These are phyloP conservation scores for Bubo scandiacus DNA, from an alignment of 2,113 vertebrate species.

Conservation along the genomic window DNA sequence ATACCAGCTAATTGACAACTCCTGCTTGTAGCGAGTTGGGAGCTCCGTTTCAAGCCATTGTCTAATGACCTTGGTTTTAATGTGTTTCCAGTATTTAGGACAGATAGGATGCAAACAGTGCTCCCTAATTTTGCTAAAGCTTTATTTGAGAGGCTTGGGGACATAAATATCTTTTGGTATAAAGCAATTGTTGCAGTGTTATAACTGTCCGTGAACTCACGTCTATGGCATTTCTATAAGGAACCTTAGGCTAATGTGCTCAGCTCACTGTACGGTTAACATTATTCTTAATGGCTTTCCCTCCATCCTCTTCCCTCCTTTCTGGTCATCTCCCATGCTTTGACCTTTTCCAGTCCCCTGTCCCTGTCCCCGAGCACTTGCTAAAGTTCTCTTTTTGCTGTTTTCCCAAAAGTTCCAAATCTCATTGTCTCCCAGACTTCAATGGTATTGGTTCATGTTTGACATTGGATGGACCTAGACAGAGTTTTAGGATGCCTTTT, in stretches of 20 bases:
- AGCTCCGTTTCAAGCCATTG: not conserved
- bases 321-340: not conserved
- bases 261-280: not conserved
- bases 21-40: not conserved
- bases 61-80: not conserved
- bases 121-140: not conserved
- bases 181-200: not conserved
- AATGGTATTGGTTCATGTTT: not conserved
- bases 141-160: not conserved
- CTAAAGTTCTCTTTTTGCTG: not conserved
- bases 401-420: not conserved
- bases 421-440: not conserved
- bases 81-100: not conserved
- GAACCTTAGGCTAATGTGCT: not conserved
- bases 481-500: not conserved
- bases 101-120: not conserved
- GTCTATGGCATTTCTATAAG: not conserved
- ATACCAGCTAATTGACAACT: not conserved
- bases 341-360: not conserved
- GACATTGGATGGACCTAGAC: not conserved
- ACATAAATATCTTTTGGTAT: not conserved
- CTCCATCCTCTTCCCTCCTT: not conserved
- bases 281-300: not conserved
- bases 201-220: not conserved
- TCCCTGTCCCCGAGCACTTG: not conserved